These are phyloP conservation scores for Electrophaes corylata DNA, from an alignment of 2,888 invertebrate species.

Conservation along the genomic window DNA sequence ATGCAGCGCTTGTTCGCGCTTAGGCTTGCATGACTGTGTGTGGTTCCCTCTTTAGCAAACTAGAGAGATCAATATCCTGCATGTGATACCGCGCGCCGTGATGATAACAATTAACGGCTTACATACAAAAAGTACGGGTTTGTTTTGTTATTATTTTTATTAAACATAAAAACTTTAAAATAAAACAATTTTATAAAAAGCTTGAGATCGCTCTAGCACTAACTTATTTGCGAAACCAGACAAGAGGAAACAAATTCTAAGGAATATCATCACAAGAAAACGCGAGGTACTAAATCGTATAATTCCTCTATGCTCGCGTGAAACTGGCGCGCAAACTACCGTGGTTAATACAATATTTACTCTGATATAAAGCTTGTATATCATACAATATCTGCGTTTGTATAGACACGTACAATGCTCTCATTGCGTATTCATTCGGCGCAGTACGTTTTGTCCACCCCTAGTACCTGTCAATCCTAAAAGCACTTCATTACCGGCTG, in stretches of 20 bases:
- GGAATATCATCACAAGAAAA: no score
- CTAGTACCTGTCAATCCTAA: conserved; percentile 15
- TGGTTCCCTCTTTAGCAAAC: neutral
- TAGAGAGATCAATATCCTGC: no score
- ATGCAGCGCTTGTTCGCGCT: neutral
- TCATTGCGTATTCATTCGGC: conserved; percentile 5
- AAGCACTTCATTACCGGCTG: conserved; percentile 22
- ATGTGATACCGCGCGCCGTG: no score
- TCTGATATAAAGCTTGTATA: neutral
- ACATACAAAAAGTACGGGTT: no score
- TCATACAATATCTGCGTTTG: no score
- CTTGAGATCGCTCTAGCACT: no score
- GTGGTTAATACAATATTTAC: neutral
- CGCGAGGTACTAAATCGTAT: neutral
- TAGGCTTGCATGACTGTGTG: neutral
- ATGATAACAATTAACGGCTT: neutral
- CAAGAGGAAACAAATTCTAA: no score
- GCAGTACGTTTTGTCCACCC: neutral
- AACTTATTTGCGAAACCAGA: no score
- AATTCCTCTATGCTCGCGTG: neutral
- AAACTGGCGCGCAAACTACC: neutral
- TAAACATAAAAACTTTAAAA: no score
- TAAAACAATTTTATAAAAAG: no score
- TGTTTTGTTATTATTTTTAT: no score
- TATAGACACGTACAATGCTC: neutral